Conservation (phyloP, 2,888 invertebrate species). For the Calameuta pallipes region DNA sequence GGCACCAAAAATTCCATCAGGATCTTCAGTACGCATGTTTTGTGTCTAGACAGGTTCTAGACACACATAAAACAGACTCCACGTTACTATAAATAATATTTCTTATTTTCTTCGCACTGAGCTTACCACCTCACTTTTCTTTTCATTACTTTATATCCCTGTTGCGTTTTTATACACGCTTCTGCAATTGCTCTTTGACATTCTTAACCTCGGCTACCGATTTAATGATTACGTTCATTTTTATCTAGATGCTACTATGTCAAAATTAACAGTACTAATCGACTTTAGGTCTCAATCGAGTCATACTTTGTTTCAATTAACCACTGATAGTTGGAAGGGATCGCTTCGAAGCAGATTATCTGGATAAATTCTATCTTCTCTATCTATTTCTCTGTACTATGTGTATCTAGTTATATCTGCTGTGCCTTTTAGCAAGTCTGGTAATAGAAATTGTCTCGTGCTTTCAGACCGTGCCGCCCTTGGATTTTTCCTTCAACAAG, state of each 20-base stretch:
- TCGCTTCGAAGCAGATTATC: not conserved
- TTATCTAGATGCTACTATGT: not conserved
- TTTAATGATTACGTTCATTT: not conserved
- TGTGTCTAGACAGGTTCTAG: conserved; percentile 45
- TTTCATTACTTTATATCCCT: not conserved
- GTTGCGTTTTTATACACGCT: not conserved
- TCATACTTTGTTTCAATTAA: not conserved
- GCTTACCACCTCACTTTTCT: not conserved
- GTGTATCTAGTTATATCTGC: not conserved
- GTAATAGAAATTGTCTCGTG: not conserved
- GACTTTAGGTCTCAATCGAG: not conserved
- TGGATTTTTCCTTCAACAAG: conserved; percentile 96
- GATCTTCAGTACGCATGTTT: conserved; percentile 64
- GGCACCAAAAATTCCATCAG: conserved; percentile 50
- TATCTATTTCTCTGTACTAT: not conserved
- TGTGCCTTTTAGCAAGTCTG: not conserved
- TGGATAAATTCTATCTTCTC: not conserved
- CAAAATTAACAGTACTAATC: not conserved
- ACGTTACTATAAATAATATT: not conserved
- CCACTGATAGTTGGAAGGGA: not conserved
- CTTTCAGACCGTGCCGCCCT: conserved; percentile 77
- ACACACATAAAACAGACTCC: conserved; percentile 6
- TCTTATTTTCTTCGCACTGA: not conserved
- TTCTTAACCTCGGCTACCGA: not conserved
- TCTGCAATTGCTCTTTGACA: not conserved